phyloP scores from a whole-genome alignment of 2,888 invertebrate genomes.

The Dryocosmus kuriphilus region DNA sequence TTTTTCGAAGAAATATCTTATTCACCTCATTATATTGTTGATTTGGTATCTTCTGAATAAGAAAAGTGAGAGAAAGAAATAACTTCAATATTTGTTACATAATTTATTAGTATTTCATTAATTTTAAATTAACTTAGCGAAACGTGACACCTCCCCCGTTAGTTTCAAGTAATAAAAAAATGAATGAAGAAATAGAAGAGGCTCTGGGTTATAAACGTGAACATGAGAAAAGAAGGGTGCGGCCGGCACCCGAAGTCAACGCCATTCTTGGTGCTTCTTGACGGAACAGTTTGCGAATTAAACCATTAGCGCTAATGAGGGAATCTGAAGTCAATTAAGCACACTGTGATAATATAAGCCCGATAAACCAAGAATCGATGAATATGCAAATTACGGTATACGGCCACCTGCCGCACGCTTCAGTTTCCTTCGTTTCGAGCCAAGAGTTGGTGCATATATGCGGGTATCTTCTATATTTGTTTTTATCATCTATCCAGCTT shows the following conservation, averaged over 20 bases:
- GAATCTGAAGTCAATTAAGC: conserved; percentile 74
- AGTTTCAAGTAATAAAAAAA: too few relatives aligned
- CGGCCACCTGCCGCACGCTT: conserved; percentile 67
- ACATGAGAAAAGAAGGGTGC: conserved; percentile 26
- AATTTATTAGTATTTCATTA: too few relatives aligned
- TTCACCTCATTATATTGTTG: not conserved
- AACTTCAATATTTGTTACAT: not conserved
- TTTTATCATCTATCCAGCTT: not conserved
- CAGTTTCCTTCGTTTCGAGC: conserved; percentile 18
- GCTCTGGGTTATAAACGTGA: conserved; percentile 17
- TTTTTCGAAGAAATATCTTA: not conserved
- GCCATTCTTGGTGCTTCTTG: conserved; percentile 10
- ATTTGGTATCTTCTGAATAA: not conserved
- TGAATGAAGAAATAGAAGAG: conserved; percentile 1
- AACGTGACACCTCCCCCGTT: too few relatives aligned
- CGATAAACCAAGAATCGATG: conserved; percentile 70
- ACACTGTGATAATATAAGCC: conserved; percentile 68
- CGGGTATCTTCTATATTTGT: conserved; percentile 4
- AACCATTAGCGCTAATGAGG: conserved; percentile 73
- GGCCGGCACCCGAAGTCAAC: conserved; percentile 1
- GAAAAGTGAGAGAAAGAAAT: not conserved
- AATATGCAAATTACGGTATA: conserved; percentile 72
- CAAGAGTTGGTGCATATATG: conserved; percentile 18
- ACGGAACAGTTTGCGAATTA: conserved; percentile 60
- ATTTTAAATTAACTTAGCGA: too few relatives aligned